Conservation (phyloP, 2,888 invertebrate genomes). For the Chrysodeixis includens region DNA sequence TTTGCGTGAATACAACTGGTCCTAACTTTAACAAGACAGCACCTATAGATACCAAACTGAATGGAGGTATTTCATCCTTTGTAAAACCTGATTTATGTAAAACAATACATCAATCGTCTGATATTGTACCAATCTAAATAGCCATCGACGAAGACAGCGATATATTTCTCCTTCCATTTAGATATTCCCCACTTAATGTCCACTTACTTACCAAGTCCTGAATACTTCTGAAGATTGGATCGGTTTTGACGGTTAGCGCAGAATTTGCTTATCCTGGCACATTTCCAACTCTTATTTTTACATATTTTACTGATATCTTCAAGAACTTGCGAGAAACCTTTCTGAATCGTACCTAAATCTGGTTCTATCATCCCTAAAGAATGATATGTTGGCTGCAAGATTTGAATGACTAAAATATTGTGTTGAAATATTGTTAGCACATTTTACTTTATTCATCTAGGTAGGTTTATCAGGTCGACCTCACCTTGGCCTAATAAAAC, state of each 20-base stretch:
- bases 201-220: constrained; percentile 1
- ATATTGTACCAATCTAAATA: background rate
- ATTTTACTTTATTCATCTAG: too few species aligned
- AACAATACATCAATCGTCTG: background rate
- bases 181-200: constrained; percentile 6
- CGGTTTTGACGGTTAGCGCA: background rate
- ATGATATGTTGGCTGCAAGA: too few species aligned
- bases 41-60: background rate
- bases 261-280: constrained; percentile 2
- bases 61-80: background rate
- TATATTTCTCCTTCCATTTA: background rate
- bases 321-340: background rate
- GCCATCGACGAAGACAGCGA: background rate
- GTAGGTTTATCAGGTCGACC: background rate
- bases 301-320: background rate
- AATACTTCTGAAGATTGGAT: background rate
- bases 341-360: background rate
- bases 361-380: background rate
- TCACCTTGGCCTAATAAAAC: background rate
- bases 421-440: too few species aligned
- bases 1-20: background rate
- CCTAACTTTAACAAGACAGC: background rate
- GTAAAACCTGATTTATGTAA: background rate
- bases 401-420: too few species aligned
- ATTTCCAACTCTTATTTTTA: constrained; percentile 1